Evolutionary conservation across 2,888 invertebrate genomes (phyloP).

Genomic region (Cynaeus angustus): DNA sequence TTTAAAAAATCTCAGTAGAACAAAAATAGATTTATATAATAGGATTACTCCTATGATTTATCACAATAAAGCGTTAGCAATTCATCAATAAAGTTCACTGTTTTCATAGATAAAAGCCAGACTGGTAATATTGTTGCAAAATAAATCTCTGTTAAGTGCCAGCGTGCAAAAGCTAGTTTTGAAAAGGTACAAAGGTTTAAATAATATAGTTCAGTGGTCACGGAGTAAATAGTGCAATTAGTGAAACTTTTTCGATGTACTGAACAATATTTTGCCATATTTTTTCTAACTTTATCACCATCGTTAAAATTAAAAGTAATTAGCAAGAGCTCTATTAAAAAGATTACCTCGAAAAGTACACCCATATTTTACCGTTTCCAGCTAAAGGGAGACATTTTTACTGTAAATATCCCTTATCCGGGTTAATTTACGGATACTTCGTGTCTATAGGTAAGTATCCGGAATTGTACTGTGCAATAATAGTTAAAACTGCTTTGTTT

Average conservation of each 20-base stretch:
- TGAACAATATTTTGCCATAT: background rate
- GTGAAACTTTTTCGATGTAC: background rate
- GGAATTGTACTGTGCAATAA: too few species aligned
- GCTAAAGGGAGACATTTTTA: background rate
- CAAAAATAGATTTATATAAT: background rate
- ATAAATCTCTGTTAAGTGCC: slow-evolving; percentile 9
- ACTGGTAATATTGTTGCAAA: background rate
- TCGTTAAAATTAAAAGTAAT: background rate
- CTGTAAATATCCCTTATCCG: background rate
- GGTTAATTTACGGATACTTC: slow-evolving; percentile 3
- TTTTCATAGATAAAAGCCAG: slow-evolving; percentile 1
- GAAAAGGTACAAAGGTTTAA: slow-evolving; percentile 11
- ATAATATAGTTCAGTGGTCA: background rate
- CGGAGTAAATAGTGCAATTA: slow-evolving; percentile 7
- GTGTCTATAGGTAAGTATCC: too few species aligned
- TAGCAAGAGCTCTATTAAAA: background rate
- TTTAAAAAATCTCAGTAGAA: background rate
- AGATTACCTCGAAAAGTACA: slow-evolving; percentile 2
- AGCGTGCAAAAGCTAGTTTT: background rate
- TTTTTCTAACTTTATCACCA: background rate
- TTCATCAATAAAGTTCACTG: background rate
- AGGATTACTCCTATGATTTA: background rate
- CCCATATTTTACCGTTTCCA: background rate
- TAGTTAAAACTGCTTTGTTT: too few species aligned
- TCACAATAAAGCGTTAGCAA: background rate